Conservation (phyloP, 2,113 vertebrate species). For the Hippolais icterina region DNA sequence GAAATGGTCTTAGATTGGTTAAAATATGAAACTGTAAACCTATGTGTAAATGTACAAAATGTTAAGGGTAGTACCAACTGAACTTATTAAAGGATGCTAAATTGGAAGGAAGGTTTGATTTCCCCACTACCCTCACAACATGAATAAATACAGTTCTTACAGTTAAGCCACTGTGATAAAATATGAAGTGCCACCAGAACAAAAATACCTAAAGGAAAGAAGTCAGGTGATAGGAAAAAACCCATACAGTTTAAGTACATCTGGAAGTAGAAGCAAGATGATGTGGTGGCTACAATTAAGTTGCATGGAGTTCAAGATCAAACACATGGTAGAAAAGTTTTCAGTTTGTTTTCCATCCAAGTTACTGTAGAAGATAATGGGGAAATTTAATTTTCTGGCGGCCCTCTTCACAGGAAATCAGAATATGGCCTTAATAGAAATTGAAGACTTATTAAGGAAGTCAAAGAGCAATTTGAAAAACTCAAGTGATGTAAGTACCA, state of each 20-base stretch:
- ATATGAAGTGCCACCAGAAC: background rate
- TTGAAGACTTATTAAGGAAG: slow-evolving; percentile 55
- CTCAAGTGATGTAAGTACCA: slow-evolving; percentile 35
- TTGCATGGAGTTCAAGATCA: background rate
- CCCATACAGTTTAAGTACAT: background rate
- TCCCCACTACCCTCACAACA: background rate
- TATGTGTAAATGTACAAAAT: background rate
- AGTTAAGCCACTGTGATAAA: background rate
- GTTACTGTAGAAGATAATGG: slow-evolving; percentile 20
- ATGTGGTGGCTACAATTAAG: background rate
- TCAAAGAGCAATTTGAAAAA: slow-evolving; percentile 63
- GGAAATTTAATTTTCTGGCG: slow-evolving; percentile 43
- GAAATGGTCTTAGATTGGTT: background rate
- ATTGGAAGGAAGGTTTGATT: background rate
- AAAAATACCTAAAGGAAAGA: background rate
- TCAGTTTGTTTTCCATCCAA: background rate
- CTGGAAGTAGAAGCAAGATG: background rate
- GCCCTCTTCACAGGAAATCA: slow-evolving; percentile 45
- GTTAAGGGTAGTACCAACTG: background rate
- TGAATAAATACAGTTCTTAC: background rate
- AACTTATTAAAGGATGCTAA: background rate
- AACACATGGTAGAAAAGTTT: background rate
- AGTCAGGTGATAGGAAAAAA: background rate
- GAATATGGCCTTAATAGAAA: slow-evolving; percentile 53
- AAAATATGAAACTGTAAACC: no score